Percentiles rank a stretch among this genome's conserved stretches.
Conservation (phyloP, 2,888 invertebrate genomes). For the Invenusta paracnida region DNA sequence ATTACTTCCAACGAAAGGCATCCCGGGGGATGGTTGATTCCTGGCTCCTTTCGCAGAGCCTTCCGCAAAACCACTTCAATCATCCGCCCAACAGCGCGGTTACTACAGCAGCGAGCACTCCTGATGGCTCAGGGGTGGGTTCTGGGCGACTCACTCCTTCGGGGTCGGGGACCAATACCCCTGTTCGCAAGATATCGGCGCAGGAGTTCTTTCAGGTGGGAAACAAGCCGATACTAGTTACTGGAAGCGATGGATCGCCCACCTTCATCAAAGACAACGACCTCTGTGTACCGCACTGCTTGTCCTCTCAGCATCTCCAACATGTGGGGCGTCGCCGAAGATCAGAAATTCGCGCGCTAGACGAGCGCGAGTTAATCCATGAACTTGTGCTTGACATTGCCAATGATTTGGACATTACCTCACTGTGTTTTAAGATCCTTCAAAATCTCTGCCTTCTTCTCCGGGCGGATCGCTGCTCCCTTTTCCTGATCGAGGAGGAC, state of each 20-base stretch:
- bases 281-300: not conserved
- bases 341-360: conserved; percentile 47
- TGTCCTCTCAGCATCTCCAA: not conserved
- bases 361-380: conserved; percentile 59
- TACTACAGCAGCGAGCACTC: not conserved
- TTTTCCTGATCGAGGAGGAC: conserved; percentile 53
- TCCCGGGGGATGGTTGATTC: conserved; percentile 84
- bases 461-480: conserved; percentile 58
- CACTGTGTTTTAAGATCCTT: conserved; percentile 58
- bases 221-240: conserved; percentile 77
- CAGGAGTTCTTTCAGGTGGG: conserved; percentile 77
- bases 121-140: not conserved
- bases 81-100: not conserved
- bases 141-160: conserved; percentile 63
- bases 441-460: conserved; percentile 57
- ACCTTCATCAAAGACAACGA: conserved; percentile 69
- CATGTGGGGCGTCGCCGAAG: conserved; percentile 22
- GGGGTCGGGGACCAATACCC: conserved; percentile 83
- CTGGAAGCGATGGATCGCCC: conserved; percentile 78
- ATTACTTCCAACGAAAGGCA: conserved; percentile 85
- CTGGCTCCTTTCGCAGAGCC: conserved; percentile 69
- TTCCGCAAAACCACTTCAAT: not conserved
- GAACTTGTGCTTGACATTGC: conserved; percentile 59
- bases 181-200: conserved; percentile 85
- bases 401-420: conserved; percentile 58